Base-by-base conservation (phyloP, 30 jellyfish, hydroid and myxozoan genomes). In the Euphysa ruthae region DNA sequence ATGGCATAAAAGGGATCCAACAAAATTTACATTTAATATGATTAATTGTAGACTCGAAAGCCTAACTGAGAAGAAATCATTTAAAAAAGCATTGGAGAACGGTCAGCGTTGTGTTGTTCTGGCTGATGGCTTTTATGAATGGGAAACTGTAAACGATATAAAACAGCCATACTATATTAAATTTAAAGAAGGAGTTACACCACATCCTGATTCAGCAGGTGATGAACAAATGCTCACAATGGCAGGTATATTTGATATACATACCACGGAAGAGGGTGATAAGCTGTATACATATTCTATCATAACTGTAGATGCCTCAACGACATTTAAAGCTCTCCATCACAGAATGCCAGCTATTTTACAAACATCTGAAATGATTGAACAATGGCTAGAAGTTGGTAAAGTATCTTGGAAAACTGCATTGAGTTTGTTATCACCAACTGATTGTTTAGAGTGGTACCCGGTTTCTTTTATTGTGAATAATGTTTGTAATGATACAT, bases 91-190 rank as follows among this genome's bases (percentile, higher is more conserved):
- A 0, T 63, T 86, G 58, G 81, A 86, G 19, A 58, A 71, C 23
- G 96, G 96, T 33, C 90, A 74, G 64, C 34, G 96, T 31, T 86
- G 96, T 76, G 93, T 86, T 19, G 87, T 82, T 6, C 66, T 86
- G 25, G 94, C 94, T 7, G 96, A 86, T 22, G 96, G 96, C 19
- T 86, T 79, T 62, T 86, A 50, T 43, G 96, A 86, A 74, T 86
- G 96, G 96, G 56, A 73, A 7, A 64, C 55, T 15, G 46, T 69
- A 33, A 65, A 43, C 32, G 82, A 81, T 3, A 64, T 49, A 56
- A 86, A 86, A 77, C 96, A 86, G 56, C 96, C 96, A 7, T 86
- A 79, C 50, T 86, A 80, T 42, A 14, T 86, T 18, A 80, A 68
- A 22, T 33, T 70, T 30, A 61, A 50, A 28, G 84, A 57, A 15